Conservation (phyloP, 2,888 invertebrate genomes). For the Campoplex capitator region DNA sequence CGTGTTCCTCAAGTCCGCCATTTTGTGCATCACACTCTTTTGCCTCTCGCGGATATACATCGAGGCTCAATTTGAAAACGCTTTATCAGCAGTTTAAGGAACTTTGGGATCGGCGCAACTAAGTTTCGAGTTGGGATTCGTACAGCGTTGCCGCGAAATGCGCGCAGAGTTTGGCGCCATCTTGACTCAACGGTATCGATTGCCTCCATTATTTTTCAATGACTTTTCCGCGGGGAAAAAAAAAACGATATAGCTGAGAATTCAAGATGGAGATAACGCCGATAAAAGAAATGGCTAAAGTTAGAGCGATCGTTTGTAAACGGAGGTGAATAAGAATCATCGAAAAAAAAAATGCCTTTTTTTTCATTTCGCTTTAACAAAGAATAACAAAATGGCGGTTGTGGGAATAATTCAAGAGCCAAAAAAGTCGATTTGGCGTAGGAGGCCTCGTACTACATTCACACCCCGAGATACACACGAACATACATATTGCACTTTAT, state of each 20-base stretch:
- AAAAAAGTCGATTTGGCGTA: constrained; percentile 37
- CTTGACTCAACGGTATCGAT: neutral
- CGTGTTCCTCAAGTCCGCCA: constrained; percentile 41
- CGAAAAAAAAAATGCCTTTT: neutral
- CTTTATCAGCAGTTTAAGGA: neutral
- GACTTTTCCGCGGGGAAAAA: neutral
- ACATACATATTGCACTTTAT: constrained; percentile 15
- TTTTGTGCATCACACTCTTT: neutral
- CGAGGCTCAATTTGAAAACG: neutral
- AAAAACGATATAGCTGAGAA: neutral
- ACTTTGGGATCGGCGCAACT: neutral
- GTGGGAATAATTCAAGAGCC: neutral
- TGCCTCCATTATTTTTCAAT: neutral
- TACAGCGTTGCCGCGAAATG: neutral
- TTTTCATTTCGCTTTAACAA: neutral
- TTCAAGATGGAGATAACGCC: neutral
- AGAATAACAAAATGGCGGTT: constrained; percentile 4
- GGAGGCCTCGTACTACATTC: constrained; percentile 56
- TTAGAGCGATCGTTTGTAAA: neutral
- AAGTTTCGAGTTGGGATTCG: neutral
- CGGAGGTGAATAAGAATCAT: neutral
- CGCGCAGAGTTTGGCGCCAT: neutral
- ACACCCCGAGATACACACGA: constrained; percentile 15
- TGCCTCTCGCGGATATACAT: neutral
- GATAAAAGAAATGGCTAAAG: neutral